phyloP scores from a whole-genome alignment of 1,140 invertebrate genomes.

The Conopomorpha cramerella region DNA sequence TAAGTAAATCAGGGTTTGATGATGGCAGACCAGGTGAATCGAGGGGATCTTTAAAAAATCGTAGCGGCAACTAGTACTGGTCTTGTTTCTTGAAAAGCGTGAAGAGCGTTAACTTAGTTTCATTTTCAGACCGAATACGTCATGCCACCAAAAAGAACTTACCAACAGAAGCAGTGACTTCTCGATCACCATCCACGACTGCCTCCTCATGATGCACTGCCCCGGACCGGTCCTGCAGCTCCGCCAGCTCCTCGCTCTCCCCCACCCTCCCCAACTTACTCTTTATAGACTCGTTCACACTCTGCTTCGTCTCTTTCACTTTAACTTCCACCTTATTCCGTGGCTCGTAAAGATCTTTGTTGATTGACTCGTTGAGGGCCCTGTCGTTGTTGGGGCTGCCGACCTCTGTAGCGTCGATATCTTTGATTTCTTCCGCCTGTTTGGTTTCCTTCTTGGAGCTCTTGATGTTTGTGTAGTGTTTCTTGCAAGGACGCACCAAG shows the following conservation, averaged over 20 bases:
- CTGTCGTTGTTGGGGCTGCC: background rate
- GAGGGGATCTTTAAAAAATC: too few species aligned
- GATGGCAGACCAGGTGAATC: too few species aligned
- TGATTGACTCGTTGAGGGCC: too few species aligned
- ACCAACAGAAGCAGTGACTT: constrained; percentile 42
- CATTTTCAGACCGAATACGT: too few species aligned
- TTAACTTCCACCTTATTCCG: constrained; percentile 11
- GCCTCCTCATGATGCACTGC: too few species aligned
- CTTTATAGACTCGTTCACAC: constrained; percentile 34
- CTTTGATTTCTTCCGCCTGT: background rate
- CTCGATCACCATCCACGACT: too few species aligned
- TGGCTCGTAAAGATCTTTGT: too few species aligned
- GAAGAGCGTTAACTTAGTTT: too few species aligned
- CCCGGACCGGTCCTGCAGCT: constrained; percentile 29
- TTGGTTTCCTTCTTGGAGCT: background rate
- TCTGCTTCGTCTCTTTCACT: constrained; percentile 36
- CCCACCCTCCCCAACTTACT: constrained; percentile 15
- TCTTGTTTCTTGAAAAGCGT: too few species aligned
- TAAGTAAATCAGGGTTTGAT: too few species aligned
- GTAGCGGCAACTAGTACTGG: too few species aligned
- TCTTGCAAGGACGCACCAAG: constrained; percentile 25
- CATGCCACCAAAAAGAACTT: too few species aligned
- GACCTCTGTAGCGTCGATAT: background rate
- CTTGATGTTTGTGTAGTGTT: constrained; percentile 46
- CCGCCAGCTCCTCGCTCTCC: constrained; percentile 14